These are phyloP conservation scores for Camponotus floridanus DNA, from an alignment of 1,140 invertebrate genomes.

Conservation along the genomic window DNA sequence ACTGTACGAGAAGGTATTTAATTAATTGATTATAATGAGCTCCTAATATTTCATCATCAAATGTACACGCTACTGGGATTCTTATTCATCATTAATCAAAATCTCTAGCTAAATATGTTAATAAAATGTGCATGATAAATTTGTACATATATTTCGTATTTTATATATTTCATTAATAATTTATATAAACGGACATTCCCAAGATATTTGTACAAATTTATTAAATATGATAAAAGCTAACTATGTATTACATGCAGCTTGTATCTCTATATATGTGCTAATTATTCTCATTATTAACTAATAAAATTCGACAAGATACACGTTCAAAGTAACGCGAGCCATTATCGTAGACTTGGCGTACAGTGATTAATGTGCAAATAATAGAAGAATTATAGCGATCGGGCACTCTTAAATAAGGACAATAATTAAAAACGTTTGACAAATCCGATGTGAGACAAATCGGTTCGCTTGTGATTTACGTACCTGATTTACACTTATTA, in stretches of 20 bases:
- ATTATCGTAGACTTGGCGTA: neutral
- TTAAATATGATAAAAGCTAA: neutral
- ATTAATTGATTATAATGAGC: neutral
- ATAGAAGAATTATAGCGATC: slow-evolving; percentile 46
- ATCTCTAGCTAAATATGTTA: slow-evolving; percentile 1
- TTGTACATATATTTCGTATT: neutral
- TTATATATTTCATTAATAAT: neutral
- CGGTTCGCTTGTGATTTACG: slow-evolving; percentile 31
- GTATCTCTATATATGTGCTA: neutral
- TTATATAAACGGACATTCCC: neutral
- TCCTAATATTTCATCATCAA: neutral
- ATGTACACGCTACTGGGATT: neutral
- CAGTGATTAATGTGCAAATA: slow-evolving; percentile 44
- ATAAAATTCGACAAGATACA: slow-evolving; percentile 40
- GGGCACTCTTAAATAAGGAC: neutral
- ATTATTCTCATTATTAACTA: slow-evolving; percentile 35
- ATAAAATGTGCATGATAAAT: slow-evolving; percentile 3
- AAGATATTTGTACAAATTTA: neutral
- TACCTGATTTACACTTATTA: slow-evolving; percentile 1
- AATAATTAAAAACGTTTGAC: slow-evolving; percentile 60
- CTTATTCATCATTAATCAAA: neutral
- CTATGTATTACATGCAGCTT: neutral
- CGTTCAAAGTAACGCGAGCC: slow-evolving; percentile 8
- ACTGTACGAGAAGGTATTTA: neutral
- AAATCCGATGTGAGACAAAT: slow-evolving; percentile 45